phyloP scores from a whole-genome alignment of 1,140 invertebrate species.

The Conus ventricosus region DNA sequence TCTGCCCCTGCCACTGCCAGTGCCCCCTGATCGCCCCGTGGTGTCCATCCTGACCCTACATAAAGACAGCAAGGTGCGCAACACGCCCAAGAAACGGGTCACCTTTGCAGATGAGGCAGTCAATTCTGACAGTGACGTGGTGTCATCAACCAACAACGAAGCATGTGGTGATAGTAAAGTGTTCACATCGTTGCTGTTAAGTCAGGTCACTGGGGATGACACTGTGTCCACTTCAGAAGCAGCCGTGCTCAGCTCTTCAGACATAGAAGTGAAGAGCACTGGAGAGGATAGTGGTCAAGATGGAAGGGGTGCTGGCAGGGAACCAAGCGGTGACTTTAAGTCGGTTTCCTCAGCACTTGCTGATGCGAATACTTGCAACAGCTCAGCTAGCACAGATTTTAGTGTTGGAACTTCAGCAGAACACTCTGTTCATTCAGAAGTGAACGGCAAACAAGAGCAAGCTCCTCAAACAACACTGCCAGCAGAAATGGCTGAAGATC shows the following conservation, averaged over 20 bases:
- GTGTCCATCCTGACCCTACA: conserved; percentile 55
- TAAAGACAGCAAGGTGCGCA: conserved; percentile 46
- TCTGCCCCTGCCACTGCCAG: conserved; percentile 21
- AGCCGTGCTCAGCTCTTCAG: background rate
- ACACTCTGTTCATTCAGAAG: background rate
- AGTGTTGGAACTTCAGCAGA: background rate
- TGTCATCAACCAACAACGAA: conserved; percentile 28
- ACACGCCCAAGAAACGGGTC: conserved; percentile 59
- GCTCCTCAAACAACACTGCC: background rate
- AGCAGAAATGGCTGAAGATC: background rate
- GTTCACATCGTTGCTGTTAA: background rate
- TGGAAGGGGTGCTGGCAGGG: background rate
- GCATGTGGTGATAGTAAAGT: background rate
- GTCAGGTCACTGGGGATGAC: background rate
- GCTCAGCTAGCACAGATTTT: background rate
- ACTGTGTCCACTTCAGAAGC: conserved; percentile 8
- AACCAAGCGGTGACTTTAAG: background rate
- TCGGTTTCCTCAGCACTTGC: background rate
- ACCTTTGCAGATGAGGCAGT: conserved; percentile 66
- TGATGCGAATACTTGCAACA: background rate
- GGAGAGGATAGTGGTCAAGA: conserved; percentile 29
- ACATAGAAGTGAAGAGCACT: background rate
- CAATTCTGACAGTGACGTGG: conserved; percentile 64
- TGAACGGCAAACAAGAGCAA: background rate
- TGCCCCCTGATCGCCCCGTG: conserved; percentile 49